These are phyloP conservation scores for Astyanax mexicanus DNA, from an alignment of 2,797 vertebrate species.

Conservation along the genomic window DNA sequence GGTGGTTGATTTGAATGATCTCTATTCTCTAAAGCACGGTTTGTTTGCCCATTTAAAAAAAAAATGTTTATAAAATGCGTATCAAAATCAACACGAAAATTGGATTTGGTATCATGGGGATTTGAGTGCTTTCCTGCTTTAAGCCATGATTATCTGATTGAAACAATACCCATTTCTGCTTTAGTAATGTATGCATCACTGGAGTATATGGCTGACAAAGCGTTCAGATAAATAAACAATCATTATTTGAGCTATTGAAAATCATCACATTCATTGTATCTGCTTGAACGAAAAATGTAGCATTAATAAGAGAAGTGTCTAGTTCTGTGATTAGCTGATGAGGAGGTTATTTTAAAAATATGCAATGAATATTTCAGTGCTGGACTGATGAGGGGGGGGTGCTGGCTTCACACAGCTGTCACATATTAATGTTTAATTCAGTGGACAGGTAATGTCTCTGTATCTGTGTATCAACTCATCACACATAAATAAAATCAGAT, in stretches of 20 bases:
- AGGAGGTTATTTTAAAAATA: conserved; percentile 38
- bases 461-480: conserved; percentile 82
- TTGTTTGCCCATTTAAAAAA: neutral
- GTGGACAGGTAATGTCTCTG: conserved; percentile 83
- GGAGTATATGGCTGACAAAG: conserved; percentile 4
- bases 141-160: neutral
- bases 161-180: neutral
- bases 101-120: neutral
- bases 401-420: conserved; percentile 80
- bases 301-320: neutral
- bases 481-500: conserved; percentile 81
- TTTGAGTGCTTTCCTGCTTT: neutral
- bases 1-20: neutral
- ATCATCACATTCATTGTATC: neutral
- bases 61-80: neutral
- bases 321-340: conserved; percentile 17
- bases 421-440: conserved; percentile 85
- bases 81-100: conserved; percentile 5
- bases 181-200: neutral
- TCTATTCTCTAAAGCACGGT: neutral
- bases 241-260: conserved; percentile 5
- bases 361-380: conserved; percentile 52
- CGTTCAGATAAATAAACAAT: neutral
- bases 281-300: neutral
- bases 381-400: conserved; percentile 32